phyloP scores from a whole-genome alignment of 2,888 invertebrate genomes.

The Epinotia bilunana region DNA sequence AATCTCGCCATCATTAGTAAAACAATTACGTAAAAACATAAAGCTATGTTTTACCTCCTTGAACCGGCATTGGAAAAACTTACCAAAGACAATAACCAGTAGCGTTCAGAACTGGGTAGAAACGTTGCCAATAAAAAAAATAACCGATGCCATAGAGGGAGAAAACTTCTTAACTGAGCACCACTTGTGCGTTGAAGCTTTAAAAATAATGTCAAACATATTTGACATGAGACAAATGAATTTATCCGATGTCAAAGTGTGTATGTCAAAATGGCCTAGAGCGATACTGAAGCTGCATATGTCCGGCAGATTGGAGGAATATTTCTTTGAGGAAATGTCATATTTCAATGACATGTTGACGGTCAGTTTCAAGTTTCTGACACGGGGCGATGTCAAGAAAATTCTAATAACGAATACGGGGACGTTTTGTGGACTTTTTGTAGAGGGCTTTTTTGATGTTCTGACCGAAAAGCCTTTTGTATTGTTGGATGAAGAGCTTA shows the following conservation, averaged over 20 bases:
- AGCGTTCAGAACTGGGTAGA: constrained; percentile 51
- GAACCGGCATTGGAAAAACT: constrained; percentile 43
- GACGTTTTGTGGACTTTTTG: constrained; percentile 50
- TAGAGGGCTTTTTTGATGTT: constrained; percentile 52
- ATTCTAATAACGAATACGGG: constrained; percentile 48
- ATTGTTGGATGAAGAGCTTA: constrained; percentile 51
- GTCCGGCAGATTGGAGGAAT: constrained; percentile 22
- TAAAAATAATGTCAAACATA: constrained; percentile 52
- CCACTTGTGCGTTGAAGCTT: constrained; percentile 43
- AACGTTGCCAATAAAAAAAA: constrained; percentile 49
- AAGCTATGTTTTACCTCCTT: constrained; percentile 49
- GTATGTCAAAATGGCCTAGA: constrained; percentile 31
- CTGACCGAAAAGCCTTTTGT: constrained; percentile 53
- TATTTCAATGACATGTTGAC: constrained; percentile 53
- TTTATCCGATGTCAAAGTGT: constrained; percentile 49
- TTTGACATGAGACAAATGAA: constrained; percentile 35
- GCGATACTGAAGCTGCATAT: constrained; percentile 1
- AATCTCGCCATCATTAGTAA: constrained; percentile 49
- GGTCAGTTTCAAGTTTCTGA: constrained; percentile 53
- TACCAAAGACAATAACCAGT: constrained; percentile 32
- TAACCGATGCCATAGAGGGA: constrained; percentile 53
- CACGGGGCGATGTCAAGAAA: constrained; percentile 49
- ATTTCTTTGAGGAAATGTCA: constrained; percentile 22
- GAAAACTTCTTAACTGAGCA: constrained; percentile 48
- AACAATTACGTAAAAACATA: constrained; percentile 48